Evolutionary conservation across 2,797 vertebrate species (phyloP), one percentile per base, ranked within the genome.

Genomic region (Mergus octosetaceus): DNA sequence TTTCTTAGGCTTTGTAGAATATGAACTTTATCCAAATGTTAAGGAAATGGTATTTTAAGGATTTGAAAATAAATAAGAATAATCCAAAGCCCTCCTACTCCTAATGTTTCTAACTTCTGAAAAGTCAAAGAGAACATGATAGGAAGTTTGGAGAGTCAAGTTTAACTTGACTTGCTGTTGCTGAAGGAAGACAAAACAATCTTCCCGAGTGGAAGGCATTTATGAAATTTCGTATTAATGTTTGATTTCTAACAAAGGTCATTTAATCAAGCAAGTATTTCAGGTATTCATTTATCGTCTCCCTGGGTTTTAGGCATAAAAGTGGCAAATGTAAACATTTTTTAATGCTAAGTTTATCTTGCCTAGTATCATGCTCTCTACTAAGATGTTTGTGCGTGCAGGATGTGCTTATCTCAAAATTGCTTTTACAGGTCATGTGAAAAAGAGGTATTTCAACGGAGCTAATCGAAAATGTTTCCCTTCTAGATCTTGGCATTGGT

Each of bases 331-430:
- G 34, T 87, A 71, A 77, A 92, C 91, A 54, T 58, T 95, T 95
- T 92, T 82, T 91, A 76, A 49, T 73, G 60, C 62, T 84, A n/a
- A 84, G 47, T 89, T 96, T 95, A 81, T 85, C 91, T 79, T 78
- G 47, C 92, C 39, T 34, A 49, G 68, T 88, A 76, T 84, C 47
- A 3, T 66, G 38, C 73, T 81, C 90, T 93, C 76, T 95, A 22
- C 79, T 73, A 75, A 85, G 66, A 89, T 81, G 76, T 86, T 93
- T 94, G 56, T 84, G 47, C 43, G 4, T 78, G 70, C 81, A 91
- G 87, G 79, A 84, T 92, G 64, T 73, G 82, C 85, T 92, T 93
- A 93, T 94, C 95, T 93, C 72, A 62, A 85, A 90, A 89, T 92
- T 78, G 76, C 91, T 94, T 95, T 93, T 85, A 77, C 84, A 95